A percentile compares a stretch with the other conserved stretches of the same genome.
These are phyloP conservation scores for Danio jaintianensis DNA, from an alignment of 2,797 vertebrate species.

Conservation along the genomic window DNA sequence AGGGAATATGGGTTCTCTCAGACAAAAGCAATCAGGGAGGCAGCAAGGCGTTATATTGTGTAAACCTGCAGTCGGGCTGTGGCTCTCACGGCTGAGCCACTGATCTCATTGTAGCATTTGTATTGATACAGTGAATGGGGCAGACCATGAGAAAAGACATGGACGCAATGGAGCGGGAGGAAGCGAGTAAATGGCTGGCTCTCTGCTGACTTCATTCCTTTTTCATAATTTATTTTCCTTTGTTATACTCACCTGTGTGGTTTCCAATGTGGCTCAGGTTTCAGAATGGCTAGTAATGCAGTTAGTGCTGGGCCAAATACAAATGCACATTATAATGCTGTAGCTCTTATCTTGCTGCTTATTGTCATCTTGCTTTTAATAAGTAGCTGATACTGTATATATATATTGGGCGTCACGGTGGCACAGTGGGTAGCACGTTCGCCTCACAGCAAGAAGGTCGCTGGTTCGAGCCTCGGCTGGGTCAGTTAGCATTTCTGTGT, in stretches of 20 bases:
- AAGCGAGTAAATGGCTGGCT: background rate
- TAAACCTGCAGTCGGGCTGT: conserved; percentile 53
- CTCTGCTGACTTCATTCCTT: conserved; percentile 9
- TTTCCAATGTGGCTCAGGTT: conserved; percentile 27
- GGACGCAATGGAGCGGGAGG: background rate
- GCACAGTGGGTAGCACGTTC: too few species aligned
- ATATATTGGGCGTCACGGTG: too few species aligned
- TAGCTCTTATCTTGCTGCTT: background rate
- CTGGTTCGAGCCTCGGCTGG: too few species aligned
- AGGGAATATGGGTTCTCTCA: conserved; percentile 42
- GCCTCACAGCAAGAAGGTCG: too few species aligned
- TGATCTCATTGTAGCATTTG: conserved; percentile 38
- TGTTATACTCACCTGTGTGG: conserved; percentile 32
- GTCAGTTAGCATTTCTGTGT: too few species aligned
- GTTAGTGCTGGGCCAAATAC: background rate
- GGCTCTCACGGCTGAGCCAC: conserved; percentile 62
- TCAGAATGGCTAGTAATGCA: background rate
- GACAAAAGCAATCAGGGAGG: conserved; percentile 51
- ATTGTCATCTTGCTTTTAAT: background rate
- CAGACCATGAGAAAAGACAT: conserved; percentile 12
- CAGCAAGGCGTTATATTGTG: conserved; percentile 19
- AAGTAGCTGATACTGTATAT: too few species aligned
- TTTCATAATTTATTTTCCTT: conserved; percentile 40
- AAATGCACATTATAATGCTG: background rate
- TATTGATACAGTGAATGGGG: conserved; percentile 25